Conservation (phyloP, 2,888 invertebrate species). For the Vesta saturnalis region DNA sequence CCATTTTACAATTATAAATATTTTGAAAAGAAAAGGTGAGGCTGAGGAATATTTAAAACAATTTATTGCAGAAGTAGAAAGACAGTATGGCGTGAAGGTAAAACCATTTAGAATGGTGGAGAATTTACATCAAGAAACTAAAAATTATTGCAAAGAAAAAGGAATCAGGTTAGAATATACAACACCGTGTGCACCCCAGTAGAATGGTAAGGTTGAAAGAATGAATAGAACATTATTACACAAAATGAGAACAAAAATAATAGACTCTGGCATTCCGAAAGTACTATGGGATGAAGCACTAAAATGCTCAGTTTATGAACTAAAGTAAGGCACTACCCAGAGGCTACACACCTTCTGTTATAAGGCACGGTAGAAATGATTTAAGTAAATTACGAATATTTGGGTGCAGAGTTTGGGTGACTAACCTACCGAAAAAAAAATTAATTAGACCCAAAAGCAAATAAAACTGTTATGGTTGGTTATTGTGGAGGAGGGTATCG, state of each 20-base stretch:
- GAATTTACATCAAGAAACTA: too few relatives aligned
- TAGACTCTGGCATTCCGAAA: conserved; percentile 19
- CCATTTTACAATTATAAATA: too few relatives aligned
- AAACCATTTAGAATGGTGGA: too few relatives aligned
- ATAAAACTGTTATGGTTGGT: background rate
- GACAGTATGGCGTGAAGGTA: too few relatives aligned
- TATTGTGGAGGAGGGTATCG: background rate
- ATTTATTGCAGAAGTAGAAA: too few relatives aligned
- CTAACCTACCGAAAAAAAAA: background rate
- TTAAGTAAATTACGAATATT: conserved; percentile 14
- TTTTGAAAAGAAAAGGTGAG: too few relatives aligned
- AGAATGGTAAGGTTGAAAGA: conserved; percentile 20
- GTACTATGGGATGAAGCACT: conserved; percentile 20
- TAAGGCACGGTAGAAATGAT: conserved; percentile 23
- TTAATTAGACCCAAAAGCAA: background rate
- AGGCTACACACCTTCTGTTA: conserved; percentile 13
- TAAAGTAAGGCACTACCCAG: background rate
- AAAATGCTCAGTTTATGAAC: conserved; percentile 11
- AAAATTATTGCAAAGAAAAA: conserved; percentile 12
- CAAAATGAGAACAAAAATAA: conserved; percentile 21
- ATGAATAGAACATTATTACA: conserved; percentile 18
- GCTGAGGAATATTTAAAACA: too few relatives aligned
- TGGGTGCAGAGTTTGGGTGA: background rate
- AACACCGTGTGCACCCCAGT: conserved; percentile 16
- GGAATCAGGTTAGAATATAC: conserved; percentile 20